These are phyloP conservation scores for Pandion haliaetus DNA, from an alignment of 2,113 vertebrate species.

Conservation along the genomic window DNA sequence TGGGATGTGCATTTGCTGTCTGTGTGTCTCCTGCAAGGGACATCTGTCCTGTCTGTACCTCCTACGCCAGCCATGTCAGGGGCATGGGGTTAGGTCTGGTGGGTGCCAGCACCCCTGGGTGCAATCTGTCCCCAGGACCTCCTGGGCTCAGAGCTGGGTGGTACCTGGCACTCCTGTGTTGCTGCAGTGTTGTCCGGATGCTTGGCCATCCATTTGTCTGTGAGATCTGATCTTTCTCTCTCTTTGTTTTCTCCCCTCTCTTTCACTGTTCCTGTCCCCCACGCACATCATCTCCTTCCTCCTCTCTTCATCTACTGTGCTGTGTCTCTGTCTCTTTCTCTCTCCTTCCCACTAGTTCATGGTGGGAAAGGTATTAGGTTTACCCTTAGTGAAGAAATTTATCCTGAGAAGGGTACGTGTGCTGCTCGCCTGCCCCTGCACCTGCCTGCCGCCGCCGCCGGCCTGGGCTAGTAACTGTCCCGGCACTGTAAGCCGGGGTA, in stretches of 20 bases:
- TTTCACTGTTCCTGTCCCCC: not conserved
- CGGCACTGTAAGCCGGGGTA: not conserved
- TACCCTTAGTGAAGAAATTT: constrained; percentile 99
- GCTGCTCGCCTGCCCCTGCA: constrained; percentile 48
- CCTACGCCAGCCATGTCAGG: not conserved
- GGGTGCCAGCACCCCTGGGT: not conserved
- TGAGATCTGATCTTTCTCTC: constrained; percentile 71
- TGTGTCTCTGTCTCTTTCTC: constrained; percentile 53
- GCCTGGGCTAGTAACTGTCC: constrained; percentile 73
- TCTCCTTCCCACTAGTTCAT: constrained; percentile 87
- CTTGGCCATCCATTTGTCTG: constrained; percentile 36
- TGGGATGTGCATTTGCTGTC: not conserved
- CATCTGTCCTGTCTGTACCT: constrained; percentile 23
- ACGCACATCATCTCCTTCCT: not conserved
- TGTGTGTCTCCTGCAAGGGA: constrained; percentile 7
- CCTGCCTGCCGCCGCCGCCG: not conserved
- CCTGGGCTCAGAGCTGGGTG: not conserved
- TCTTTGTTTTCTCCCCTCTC: constrained; percentile 49
- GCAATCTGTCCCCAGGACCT: not conserved
- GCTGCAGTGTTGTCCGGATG: constrained; percentile 35
- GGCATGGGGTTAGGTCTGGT: not conserved
- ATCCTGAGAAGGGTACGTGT: constrained; percentile 99
- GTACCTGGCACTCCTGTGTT: not conserved
- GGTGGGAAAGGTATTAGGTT: constrained; percentile 98
- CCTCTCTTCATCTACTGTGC: constrained; percentile 28